Conservation (phyloP, 2,888 invertebrate species). For the Listrodromus nycthemerus region DNA sequence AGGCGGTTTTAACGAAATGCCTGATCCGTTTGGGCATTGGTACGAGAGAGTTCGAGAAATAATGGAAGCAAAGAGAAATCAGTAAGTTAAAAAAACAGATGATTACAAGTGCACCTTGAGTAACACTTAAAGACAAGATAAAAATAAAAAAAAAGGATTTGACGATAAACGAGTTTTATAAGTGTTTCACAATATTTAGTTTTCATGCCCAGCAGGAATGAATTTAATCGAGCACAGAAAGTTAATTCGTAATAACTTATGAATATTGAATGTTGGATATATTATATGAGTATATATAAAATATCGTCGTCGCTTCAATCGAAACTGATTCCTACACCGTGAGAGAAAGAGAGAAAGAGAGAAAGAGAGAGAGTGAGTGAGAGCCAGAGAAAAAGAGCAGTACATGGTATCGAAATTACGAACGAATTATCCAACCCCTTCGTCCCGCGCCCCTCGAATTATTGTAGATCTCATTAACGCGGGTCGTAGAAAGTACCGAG, state of each 20-base stretch:
- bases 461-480: conserved; percentile 75
- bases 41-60: conserved; percentile 22
- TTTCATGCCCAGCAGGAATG: conserved; percentile 73
- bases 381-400: conserved; percentile 4
- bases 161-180: conserved; percentile 77
- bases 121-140: conserved; percentile 61
- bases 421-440: conserved; percentile 34
- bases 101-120: conserved; percentile 73
- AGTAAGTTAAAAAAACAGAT: conserved; percentile 33
- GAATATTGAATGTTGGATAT: conserved; percentile 80
- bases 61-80: conserved; percentile 39
- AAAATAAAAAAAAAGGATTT: conserved; percentile 75
- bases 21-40: conserved; percentile 40
- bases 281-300: conserved; percentile 73
- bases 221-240: conserved; percentile 74
- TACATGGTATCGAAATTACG: conserved; percentile 57
- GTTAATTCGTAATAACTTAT: conserved; percentile 75
- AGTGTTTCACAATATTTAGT: conserved; percentile 76
- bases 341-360: not conserved
- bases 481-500: conserved; percentile 76
- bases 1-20: conserved; percentile 19
- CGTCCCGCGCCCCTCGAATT: conserved; percentile 38
- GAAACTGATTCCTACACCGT: conserved; percentile 60
- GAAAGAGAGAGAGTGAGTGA: not conserved
- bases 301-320: conserved; percentile 65